A percentile compares a stretch with the other conserved stretches of the same genome.
Evolutionary conservation across 2,888 invertebrate genomes (phyloP).

Genomic region (Drosophila niveifrons): DNA sequence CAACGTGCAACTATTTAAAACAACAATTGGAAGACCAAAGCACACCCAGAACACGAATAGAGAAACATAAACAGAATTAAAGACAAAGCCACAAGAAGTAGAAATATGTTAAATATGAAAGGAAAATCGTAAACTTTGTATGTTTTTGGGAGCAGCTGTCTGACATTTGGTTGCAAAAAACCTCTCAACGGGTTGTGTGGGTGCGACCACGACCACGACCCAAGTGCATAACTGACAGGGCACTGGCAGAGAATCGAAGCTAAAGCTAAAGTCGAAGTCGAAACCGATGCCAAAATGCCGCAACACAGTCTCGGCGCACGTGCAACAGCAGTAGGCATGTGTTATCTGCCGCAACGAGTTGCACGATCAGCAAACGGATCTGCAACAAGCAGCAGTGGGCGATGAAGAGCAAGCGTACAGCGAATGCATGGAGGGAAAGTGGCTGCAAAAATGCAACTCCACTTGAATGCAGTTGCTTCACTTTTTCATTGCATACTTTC

Average conservation of each 20-base stretch:
- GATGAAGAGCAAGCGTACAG: conserved; percentile 12
- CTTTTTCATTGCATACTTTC: conserved; percentile 44
- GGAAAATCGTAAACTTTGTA: conserved; percentile 58
- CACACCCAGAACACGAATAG: conserved; percentile 56
- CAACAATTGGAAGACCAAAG: conserved; percentile 61
- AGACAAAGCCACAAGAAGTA: conserved; percentile 3
- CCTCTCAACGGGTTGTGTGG: conserved; percentile 44
- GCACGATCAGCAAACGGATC: conserved; percentile 66
- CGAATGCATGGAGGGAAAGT: not conserved
- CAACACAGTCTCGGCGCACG: conserved; percentile 40
- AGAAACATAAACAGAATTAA: conserved; percentile 3
- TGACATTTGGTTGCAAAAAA: conserved; percentile 68
- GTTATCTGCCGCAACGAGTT: conserved; percentile 69
- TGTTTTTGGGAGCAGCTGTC: conserved; percentile 51
- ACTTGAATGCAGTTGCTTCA: not conserved
- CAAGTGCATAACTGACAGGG: conserved; percentile 48
- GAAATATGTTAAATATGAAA: conserved; percentile 41
- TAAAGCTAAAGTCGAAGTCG: conserved; percentile 5
- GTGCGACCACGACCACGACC: conserved; percentile 47
- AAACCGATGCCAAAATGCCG: not conserved
- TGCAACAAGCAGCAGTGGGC: conserved; percentile 38
- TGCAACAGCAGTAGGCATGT: conserved; percentile 35
- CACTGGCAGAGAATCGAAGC: conserved; percentile 33
- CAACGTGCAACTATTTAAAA: conserved; percentile 64
- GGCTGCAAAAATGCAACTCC: conserved; percentile 16